A percentile compares a stretch with the other conserved stretches of the same genome.
Evolutionary conservation across 53 echinoderm and acorn worm species (phyloP).

Genomic region (Crossaster papposus): DNA sequence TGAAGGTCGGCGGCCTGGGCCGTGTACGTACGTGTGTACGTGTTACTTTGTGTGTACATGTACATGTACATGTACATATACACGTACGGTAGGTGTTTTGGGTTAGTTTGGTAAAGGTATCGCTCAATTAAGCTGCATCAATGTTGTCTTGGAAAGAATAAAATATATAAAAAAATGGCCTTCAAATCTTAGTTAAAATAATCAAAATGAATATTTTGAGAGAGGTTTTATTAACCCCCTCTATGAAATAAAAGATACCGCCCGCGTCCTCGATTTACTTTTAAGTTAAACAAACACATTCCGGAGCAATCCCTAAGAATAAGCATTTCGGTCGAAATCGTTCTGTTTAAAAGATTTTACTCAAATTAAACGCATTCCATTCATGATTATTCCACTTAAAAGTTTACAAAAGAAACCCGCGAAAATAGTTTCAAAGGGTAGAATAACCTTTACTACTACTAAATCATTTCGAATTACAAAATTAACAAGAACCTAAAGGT

Average conservation of each 20-base stretch:
- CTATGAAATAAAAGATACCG: too few species aligned
- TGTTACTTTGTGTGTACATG: background rate
- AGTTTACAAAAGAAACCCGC: constrained; percentile 35
- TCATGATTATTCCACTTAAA: constrained; percentile 10
- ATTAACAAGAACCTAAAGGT: too few species aligned
- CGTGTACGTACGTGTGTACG: too few species aligned
- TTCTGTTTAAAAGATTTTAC: background rate
- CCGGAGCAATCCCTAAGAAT: constrained; percentile 13
- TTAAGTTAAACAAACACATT: too few species aligned
- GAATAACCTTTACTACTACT: background rate
- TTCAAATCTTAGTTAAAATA: too few species aligned
- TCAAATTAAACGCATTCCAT: background rate
- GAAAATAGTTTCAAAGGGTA: background rate
- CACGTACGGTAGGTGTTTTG: background rate
- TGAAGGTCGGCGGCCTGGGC: background rate
- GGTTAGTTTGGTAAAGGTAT: background rate
- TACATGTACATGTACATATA: background rate
- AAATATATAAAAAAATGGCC: too few species aligned
- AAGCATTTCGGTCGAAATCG: background rate
- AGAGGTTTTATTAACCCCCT: too few species aligned
- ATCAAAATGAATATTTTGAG: too few species aligned
- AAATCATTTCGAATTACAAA: too few species aligned
- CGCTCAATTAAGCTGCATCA: background rate
- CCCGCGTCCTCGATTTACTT: too few species aligned
- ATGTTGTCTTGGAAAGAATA: too few species aligned